phyloP scores from a whole-genome alignment of 2,113 vertebrate species.

The Trichomycterus rosablanca region DNA sequence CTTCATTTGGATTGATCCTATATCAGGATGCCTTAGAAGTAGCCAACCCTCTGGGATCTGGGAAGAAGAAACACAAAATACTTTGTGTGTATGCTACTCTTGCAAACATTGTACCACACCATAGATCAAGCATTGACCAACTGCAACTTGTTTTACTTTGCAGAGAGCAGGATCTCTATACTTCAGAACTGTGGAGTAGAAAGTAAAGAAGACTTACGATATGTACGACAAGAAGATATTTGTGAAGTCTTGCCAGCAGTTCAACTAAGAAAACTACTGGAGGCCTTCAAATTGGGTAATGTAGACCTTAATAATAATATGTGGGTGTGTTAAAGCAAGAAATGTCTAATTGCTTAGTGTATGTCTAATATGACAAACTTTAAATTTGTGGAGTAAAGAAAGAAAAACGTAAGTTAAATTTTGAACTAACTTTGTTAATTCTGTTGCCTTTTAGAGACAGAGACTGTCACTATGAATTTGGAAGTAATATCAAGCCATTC shows the following conservation, averaged over 20 bases:
- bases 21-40: constrained; percentile 18
- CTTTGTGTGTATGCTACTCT: constrained; percentile 12
- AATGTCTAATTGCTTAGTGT: constrained; percentile 4
- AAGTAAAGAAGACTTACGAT: not conserved
- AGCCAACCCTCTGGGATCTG: constrained; percentile 5
- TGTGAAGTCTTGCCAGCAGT: not conserved
- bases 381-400: not conserved
- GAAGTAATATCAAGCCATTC: not conserved
- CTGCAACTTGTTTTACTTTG: constrained; percentile 19
- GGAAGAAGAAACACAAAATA: constrained; percentile 11
- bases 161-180: constrained; percentile 6
- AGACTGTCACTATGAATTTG: not conserved
- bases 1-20: constrained; percentile 9
- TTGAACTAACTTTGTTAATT: not conserved
- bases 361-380: not conserved
- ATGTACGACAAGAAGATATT: constrained; percentile 14
- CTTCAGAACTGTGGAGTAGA: constrained; percentile 9
- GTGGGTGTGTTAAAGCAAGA: not conserved
- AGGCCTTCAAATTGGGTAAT: constrained; percentile 4
- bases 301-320: not conserved
- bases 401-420: not conserved
- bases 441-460: not conserved
- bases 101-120: constrained; percentile 17
- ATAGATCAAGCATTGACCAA: constrained; percentile 8
- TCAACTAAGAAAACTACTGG: constrained; percentile 3